A percentile compares a stretch with the other conserved stretches of the same genome.
phyloP scores from a whole-genome alignment of 23 tunicate species.

The Halocynthia aurantium region DNA sequence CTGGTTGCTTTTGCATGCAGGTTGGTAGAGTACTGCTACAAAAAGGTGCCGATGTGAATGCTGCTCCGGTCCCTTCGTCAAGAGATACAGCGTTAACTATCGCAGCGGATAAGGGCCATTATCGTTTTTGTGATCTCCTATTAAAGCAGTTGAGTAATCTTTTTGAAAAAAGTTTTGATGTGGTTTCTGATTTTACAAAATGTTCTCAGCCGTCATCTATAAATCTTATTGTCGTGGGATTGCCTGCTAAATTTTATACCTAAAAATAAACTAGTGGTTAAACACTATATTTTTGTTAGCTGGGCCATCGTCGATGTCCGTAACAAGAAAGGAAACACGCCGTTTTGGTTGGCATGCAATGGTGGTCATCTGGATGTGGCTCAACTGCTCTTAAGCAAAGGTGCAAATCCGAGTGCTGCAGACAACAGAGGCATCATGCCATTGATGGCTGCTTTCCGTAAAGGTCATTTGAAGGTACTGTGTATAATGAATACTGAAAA shows the following conservation, averaged over 20 bases:
- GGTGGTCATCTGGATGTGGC: conserved; percentile 98
- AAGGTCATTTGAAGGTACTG: conserved; percentile 93
- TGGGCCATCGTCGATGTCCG: conserved; percentile 86
- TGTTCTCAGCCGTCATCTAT: too few relatives aligned
- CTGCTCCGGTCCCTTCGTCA: conserved; percentile 98
- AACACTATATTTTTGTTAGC: too few relatives aligned
- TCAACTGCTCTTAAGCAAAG: conserved; percentile 60
- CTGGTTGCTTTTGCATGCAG: conserved; percentile 14
- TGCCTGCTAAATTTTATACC: too few relatives aligned
- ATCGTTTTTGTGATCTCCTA: conserved; percentile 78
- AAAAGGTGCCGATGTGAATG: conserved; percentile 95
- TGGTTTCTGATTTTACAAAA: too few relatives aligned
- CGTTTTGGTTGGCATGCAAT: conserved; percentile 96
- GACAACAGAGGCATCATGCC: conserved; percentile 87
- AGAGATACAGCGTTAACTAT: conserved; percentile 98
- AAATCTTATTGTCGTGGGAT: too few relatives aligned
- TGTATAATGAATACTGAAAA: too few relatives aligned
- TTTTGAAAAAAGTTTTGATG: too few relatives aligned
- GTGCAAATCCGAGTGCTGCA: conserved; percentile 76
- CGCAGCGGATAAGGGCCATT: conserved; percentile 98
- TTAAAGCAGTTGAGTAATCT: conserved; percentile 7
- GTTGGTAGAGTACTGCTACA: conserved; percentile 85
- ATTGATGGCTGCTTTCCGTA: conserved; percentile 97
- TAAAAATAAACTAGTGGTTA: too few relatives aligned
- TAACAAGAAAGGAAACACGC: conserved; percentile 98